Evolutionary conservation across 1,140 invertebrate species (phyloP).

Genomic region (Lineus longissimus): DNA sequence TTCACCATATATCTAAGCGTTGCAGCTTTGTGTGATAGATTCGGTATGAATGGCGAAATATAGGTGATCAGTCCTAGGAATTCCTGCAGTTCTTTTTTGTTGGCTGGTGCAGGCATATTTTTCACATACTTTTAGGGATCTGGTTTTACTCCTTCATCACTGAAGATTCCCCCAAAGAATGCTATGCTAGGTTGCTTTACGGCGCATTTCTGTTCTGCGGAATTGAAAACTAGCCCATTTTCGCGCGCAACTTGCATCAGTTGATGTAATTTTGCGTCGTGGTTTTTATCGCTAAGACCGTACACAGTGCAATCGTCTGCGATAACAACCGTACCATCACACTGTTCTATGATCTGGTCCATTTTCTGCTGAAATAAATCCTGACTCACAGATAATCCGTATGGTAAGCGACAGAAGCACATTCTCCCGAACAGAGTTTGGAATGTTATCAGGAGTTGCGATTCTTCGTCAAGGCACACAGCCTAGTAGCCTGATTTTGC

Average conservation of each 20-base stretch:
- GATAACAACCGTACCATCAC: constrained; percentile 36
- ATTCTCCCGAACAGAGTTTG: neutral
- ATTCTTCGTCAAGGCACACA: constrained; percentile 1
- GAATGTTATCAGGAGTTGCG: neutral
- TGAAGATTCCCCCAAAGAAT: no score
- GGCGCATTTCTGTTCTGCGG: constrained; percentile 17
- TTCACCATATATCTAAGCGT: no score
- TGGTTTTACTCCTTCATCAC: no score
- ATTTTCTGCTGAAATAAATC: neutral
- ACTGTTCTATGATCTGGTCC: neutral
- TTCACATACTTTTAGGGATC: no score
- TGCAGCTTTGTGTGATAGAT: no score
- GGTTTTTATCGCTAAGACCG: constrained; percentile 24
- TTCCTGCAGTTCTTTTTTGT: no score
- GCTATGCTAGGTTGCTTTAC: no score
- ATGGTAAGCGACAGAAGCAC: neutral
- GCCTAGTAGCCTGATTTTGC: constrained; percentile 11
- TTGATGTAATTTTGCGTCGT: constrained; percentile 23
- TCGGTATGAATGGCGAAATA: no score
- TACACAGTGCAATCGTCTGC: constrained; percentile 48
- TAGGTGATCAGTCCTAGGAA: no score
- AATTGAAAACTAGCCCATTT: constrained; percentile 23
- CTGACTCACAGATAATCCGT: neutral
- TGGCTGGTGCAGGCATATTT: no score
- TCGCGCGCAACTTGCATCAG: constrained; percentile 19